phyloP scores from a whole-genome alignment of 2,797 vertebrate species.

The Gambusia yucatana region DNA sequence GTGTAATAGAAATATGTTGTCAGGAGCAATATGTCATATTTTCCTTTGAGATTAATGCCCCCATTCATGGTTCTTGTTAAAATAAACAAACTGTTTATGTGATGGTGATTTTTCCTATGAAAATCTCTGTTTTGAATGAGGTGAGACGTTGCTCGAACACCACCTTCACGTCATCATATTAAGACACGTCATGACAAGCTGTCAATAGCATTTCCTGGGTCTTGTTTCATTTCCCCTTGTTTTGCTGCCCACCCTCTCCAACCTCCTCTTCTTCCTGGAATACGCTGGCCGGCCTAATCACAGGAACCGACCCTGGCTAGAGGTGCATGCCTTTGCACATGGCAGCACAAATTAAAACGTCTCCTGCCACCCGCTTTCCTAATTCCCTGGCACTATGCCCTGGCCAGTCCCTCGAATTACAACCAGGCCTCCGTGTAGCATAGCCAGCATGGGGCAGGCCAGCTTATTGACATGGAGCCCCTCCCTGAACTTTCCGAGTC shows the following conservation, averaged over 20 bases:
- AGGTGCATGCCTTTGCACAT: conserved; percentile 85
- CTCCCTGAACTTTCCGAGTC: conserved; percentile 68
- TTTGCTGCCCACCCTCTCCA: conserved; percentile 53
- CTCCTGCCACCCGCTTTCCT: conserved; percentile 79
- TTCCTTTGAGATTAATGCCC: neutral
- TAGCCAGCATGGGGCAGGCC: conserved; percentile 73
- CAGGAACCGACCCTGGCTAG: conserved; percentile 70
- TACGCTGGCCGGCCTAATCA: conserved; percentile 72
- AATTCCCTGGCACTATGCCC: conserved; percentile 83
- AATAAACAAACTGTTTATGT: neutral
- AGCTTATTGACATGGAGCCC: conserved; percentile 73
- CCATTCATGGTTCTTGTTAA: neutral
- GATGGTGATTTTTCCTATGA: neutral
- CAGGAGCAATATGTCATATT: neutral
- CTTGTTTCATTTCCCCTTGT: conserved; percentile 61
- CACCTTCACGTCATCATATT: conserved; percentile 25
- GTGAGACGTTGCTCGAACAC: conserved; percentile 16
- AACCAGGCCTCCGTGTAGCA: conserved; percentile 73
- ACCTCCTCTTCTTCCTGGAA: conserved; percentile 74
- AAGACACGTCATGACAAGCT: conserved; percentile 33
- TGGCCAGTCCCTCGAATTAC: conserved; percentile 78
- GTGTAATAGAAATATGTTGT: neutral
- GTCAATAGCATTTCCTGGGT: conserved; percentile 60
- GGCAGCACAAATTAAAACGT: conserved; percentile 85
- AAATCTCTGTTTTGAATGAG: conserved; percentile 16